Conservation (phyloP, 2,113 vertebrate species). For the Ascaphus truei region DNA sequence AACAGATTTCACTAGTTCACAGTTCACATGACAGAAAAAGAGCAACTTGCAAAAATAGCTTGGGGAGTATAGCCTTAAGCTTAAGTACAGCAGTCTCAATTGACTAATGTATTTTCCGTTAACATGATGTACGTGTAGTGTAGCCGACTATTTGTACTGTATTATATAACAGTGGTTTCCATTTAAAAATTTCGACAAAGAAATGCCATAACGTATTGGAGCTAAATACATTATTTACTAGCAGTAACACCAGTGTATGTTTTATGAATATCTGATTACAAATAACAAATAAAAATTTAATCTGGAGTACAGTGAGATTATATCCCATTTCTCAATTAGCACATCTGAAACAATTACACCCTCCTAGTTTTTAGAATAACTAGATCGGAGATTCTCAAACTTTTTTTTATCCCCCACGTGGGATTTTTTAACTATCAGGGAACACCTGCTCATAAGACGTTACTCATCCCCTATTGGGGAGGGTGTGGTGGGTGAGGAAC, state of each 20-base stretch:
- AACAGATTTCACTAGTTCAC: conserved; percentile 15
- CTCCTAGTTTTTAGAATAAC: neutral
- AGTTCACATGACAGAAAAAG: conserved; percentile 19
- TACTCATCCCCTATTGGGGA: too few species aligned
- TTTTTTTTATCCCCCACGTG: too few species aligned
- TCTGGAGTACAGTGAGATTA: neutral
- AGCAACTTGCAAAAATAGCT: conserved; percentile 15
- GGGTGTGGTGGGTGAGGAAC: too few species aligned
- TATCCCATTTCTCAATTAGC: neutral
- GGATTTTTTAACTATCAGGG: too few species aligned
- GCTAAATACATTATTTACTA: neutral
- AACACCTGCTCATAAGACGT: too few species aligned
- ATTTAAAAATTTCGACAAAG: too few species aligned
- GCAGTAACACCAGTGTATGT: neutral
- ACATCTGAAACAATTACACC: neutral
- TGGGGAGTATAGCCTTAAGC: conserved; percentile 8
- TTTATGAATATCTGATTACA: neutral
- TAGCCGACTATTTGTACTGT: too few species aligned
- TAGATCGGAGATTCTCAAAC: too few species aligned
- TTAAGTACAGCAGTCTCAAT: neutral
- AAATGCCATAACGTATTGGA: neutral
- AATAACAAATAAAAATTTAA: neutral
- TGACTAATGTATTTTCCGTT: neutral
- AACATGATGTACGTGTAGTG: neutral
- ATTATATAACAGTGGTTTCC: too few species aligned